Evolutionary conservation across 2,113 vertebrate species (phyloP).

Genomic region (Pseudolaguvia tuberculata): DNA sequence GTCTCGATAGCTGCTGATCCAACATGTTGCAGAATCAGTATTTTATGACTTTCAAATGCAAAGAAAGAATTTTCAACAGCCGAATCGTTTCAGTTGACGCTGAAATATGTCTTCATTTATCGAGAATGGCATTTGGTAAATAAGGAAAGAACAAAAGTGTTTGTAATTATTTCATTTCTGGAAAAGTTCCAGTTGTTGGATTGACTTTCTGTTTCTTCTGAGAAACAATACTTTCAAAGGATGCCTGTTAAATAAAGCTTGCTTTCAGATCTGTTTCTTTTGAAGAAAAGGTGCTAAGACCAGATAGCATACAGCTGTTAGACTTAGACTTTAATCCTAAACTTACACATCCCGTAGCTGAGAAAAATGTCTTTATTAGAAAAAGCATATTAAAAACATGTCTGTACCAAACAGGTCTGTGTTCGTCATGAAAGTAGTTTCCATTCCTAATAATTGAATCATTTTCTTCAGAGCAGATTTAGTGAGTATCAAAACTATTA

Average conservation of each 20-base stretch:
- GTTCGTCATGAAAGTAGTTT: slow-evolving; percentile 16
- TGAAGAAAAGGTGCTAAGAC: slow-evolving; percentile 17
- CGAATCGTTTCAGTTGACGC: not conserved
- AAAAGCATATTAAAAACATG: slow-evolving; percentile 36
- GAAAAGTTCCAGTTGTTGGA: slow-evolving; percentile 4
- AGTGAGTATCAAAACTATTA: too few relatives aligned
- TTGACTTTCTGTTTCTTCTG: slow-evolving; percentile 18
- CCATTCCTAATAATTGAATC: not conserved
- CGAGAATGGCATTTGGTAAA: not conserved
- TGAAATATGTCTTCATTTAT: slow-evolving; percentile 25
- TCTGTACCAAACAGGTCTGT: slow-evolving; percentile 22
- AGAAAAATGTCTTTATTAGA: too few relatives aligned
- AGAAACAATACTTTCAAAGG: slow-evolving; percentile 15
- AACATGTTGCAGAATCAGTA: slow-evolving; percentile 3
- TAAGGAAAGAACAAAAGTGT: slow-evolving; percentile 12
- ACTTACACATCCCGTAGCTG: slow-evolving; percentile 17
- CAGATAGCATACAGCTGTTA: slow-evolving; percentile 29
- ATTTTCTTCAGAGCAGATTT: too few relatives aligned
- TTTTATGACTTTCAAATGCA: not conserved
- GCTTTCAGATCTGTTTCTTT: slow-evolving; percentile 15
- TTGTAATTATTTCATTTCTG: not conserved
- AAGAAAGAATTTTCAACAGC: slow-evolving; percentile 7
- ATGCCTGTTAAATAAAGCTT: slow-evolving; percentile 30
- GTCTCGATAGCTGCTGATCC: slow-evolving; percentile 32
- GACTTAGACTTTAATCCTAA: slow-evolving; percentile 34